phyloP scores from a whole-genome alignment of 2,797 vertebrate species.

The Hipposideros larvatus region DNA sequence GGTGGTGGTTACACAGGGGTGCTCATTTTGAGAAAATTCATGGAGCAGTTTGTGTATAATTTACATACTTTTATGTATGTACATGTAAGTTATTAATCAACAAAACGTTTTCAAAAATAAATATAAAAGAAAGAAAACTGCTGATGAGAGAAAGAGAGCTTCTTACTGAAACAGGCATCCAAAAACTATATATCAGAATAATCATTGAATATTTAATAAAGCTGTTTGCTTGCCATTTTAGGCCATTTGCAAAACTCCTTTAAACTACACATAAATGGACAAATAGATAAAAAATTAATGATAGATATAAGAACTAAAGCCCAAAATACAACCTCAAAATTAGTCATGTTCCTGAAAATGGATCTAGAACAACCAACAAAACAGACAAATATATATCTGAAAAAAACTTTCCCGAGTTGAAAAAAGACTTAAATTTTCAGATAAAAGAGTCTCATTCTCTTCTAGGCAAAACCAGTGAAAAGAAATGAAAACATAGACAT shows the following conservation, averaged over 20 bases:
- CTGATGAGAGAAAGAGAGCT: not conserved
- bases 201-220: not conserved
- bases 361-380: not conserved
- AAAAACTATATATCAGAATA: not conserved
- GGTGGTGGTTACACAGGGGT: not conserved
- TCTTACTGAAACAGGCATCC: not conserved
- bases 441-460: not conserved
- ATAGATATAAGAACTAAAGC: not conserved
- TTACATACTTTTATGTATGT: not conserved
- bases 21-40: not conserved
- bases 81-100: not conserved
- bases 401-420: not conserved
- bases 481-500: not conserved
- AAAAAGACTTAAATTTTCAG: not conserved
- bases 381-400: not conserved
- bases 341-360: slow-evolving; percentile 1
- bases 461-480: slow-evolving; percentile 19
- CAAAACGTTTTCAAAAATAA: not conserved
- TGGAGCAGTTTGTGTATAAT: not conserved
- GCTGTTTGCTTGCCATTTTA: not conserved
- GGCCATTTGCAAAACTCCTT: not conserved
- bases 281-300: not conserved
- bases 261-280: not conserved
- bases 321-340: not conserved
- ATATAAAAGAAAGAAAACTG: not conserved